These are phyloP conservation scores for Phalacrocorax pelagicus DNA, from an alignment of 2,113 vertebrate genomes.

Conservation along the genomic window DNA sequence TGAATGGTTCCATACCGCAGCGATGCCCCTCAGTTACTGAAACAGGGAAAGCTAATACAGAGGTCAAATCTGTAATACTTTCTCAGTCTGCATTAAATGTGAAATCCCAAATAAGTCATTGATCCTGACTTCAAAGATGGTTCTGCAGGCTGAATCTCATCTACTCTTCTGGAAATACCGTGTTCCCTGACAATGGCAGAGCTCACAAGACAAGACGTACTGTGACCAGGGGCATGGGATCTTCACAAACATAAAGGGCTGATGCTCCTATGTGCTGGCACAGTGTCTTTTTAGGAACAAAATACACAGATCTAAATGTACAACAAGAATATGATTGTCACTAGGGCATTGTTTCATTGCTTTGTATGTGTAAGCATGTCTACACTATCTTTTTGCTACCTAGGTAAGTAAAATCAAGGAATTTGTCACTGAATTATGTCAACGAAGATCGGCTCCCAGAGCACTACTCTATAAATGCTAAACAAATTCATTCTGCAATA, in stretches of 20 bases:
- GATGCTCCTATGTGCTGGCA: background rate
- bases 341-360: background rate
- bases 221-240: fast-evolving
- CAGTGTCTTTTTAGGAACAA: background rate
- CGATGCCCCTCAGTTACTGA: background rate
- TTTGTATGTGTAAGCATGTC: background rate
- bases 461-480: background rate
- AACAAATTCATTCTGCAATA: slow-evolving; percentile 1
- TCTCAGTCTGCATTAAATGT: background rate
- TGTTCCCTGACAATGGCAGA: background rate
- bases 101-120: background rate
- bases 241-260: background rate
- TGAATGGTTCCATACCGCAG: background rate
- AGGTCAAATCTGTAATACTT: background rate
- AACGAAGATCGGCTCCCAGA: background rate
- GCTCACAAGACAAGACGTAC: fast-evolving
- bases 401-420: slow-evolving; percentile 14
- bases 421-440: background rate
- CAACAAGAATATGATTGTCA: background rate
- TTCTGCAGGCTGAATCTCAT: background rate
- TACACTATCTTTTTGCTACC: background rate
- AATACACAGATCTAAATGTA: background rate
- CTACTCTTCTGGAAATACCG: background rate
- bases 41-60: background rate
- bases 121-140: background rate